phyloP scores from a whole-genome alignment of 2,888 invertebrate genomes.

The Homarus gammarus region DNA sequence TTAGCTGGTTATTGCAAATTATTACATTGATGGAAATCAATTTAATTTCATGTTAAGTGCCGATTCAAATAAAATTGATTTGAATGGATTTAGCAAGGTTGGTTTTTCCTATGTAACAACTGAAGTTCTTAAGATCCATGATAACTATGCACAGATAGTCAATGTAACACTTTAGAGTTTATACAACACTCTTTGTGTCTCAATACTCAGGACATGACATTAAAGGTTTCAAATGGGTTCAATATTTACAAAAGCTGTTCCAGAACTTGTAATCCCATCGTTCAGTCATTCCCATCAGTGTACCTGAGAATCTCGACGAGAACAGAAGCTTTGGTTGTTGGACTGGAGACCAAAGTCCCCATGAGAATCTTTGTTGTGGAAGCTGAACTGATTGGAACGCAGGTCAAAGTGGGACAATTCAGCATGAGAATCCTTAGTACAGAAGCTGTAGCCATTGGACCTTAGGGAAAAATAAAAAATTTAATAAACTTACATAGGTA shows the following conservation, averaged over 20 bases:
- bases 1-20: no score
- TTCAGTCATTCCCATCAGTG: neutral
- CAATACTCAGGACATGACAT: neutral
- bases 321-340: slow-evolving; percentile 57
- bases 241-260: neutral
- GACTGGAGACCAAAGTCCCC: slow-evolving; percentile 51
- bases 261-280: neutral
- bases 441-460: slow-evolving; percentile 61
- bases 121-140: no score
- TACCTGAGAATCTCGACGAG: slow-evolving; percentile 60
- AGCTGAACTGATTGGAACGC: slow-evolving; percentile 44
- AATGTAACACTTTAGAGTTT: neutral
- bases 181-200: neutral
- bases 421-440: slow-evolving; percentile 51
- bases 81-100: no score
- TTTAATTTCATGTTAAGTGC: no score
- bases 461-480: neutral
- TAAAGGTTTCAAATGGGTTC: neutral
- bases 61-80: no score
- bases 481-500: neutral
- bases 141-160: no score
- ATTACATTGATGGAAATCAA: no score
- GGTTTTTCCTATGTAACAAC: no score
- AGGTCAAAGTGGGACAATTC: slow-evolving; percentile 56
- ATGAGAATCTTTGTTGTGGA: slow-evolving; percentile 45